Percentiles rank a stretch among this genome's conserved stretches.
These are phyloP conservation scores for Calliphora vomitoria DNA, from an alignment of 2,888 invertebrate species.

Conservation along the genomic window DNA sequence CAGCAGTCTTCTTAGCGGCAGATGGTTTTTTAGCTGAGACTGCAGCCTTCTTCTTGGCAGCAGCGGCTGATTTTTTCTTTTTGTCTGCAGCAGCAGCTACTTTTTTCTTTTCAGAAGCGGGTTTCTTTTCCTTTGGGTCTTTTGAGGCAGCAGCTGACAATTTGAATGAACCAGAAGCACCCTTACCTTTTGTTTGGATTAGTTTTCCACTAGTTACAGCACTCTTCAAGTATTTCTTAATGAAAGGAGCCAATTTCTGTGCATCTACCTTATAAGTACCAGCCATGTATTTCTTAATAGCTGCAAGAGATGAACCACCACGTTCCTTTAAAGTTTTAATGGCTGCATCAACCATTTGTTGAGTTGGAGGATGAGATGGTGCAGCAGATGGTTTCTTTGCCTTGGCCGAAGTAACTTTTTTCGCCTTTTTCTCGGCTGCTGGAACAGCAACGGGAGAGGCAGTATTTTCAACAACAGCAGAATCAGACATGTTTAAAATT, in stretches of 20 bases:
- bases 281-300: too few species aligned
- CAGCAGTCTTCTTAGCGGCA: neutral
- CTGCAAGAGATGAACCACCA: too few species aligned
- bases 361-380: too few species aligned
- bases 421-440: too few species aligned
- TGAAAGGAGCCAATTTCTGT: constrained; percentile 29
- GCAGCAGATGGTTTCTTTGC: too few species aligned
- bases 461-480: too few species aligned
- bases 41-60: neutral
- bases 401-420: too few species aligned
- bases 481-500: too few species aligned
- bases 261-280: neutral
- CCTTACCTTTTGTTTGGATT: constrained; percentile 26
- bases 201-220: constrained; percentile 25
- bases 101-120: neutral
- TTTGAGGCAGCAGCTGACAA: constrained; percentile 18
- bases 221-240: constrained; percentile 23
- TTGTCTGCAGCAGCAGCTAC: neutral
- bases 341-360: too few species aligned
- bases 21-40: constrained; percentile 1
- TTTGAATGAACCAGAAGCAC: constrained; percentile 19
- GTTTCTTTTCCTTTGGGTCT: constrained; percentile 14
- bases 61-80: neutral
- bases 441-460: too few species aligned
- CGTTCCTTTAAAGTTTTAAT: too few species aligned